Evolutionary conservation across 2,113 vertebrate genomes (phyloP).

Genomic region (Istiophorus platypterus): DNA sequence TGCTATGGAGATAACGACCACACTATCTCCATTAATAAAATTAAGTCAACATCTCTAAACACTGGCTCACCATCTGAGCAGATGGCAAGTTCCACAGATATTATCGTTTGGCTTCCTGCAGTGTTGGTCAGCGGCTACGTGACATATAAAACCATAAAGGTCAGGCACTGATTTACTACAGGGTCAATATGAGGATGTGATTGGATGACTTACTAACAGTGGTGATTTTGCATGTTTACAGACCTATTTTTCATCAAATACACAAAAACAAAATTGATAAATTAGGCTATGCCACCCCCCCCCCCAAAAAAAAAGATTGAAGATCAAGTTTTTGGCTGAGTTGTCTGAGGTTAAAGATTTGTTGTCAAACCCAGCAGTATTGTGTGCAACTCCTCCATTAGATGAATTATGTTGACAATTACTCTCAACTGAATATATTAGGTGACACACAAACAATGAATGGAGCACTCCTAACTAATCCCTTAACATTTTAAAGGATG

Average conservation of each 20-base stretch:
- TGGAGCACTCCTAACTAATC: background rate
- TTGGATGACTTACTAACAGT: background rate
- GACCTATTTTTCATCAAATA: background rate
- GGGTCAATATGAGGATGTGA: background rate
- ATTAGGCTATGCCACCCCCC: background rate
- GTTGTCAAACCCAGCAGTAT: background rate
- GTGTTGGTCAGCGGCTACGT: background rate
- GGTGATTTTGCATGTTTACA: background rate
- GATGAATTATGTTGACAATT: background rate
- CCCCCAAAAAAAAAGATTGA: no score
- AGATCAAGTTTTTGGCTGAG: background rate
- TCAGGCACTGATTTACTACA: background rate
- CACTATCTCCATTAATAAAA: constrained; percentile 61
- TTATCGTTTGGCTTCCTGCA: constrained; percentile 38
- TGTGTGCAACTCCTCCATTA: background rate
- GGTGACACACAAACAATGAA: background rate
- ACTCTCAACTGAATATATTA: background rate
- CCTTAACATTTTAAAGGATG: background rate
- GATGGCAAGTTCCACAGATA: constrained; percentile 68
- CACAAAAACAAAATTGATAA: background rate
- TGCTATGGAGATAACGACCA: constrained; percentile 74
- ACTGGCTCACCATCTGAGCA: constrained; percentile 49
- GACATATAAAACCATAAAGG: background rate
- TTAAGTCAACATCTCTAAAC: constrained; percentile 63
- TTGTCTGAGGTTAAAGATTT: constrained; percentile 7